Evolutionary conservation across 2,888 invertebrate species (phyloP), one percentile per base, ranked within the genome.

Genomic region (Drosophila melanosoma): DNA sequence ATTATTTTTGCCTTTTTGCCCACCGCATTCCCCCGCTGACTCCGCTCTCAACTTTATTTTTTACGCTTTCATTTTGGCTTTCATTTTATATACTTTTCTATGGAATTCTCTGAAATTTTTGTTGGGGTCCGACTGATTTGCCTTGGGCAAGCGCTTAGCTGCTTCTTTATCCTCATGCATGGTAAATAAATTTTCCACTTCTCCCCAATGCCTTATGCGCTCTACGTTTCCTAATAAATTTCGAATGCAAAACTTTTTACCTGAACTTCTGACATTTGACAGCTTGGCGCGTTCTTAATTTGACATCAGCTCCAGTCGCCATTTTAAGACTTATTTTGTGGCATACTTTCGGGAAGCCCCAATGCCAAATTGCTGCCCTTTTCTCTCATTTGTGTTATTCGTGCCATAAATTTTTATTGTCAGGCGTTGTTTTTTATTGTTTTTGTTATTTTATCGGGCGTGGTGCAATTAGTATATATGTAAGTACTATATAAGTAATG

Each of bases 261-360:
- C 81, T 79, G 77, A 10, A 42, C 49, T 69, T 78, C 38, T 81
- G 89, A 81, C 87, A 80, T 81, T 87, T 87, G 86, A 83, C 88
- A 79, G 87, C 74, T 82, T 81, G 79, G 73, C 83, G 88, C 85
- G 75, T 73, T 81, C 86, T 86, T 82, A 85, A 81, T 83, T 82
- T 75, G 74, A 71, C 77, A 70, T 61, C 84, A 57, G 67, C 71
- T 53, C 51, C 71, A 67, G 64, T 36, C 80, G 71, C 67, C 61
- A 74, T 68, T 85, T 87, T 79, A 71, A 72, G 74, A 71, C 63
- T 49, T 67, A 60, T 87, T 87, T 75, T 81, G 83, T 75, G 83
- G 75, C 83, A 75, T 70, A 72, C 69, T 84, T 77, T 71, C 51
- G 40, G 84, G 71, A 45, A 45, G 23, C 15, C 15, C 20, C 15